A percentile compares a stretch with the other conserved stretches of the same genome.
Evolutionary conservation across 1,140 invertebrate genomes (phyloP).

Genomic region (Drosophila seguyi): DNA sequence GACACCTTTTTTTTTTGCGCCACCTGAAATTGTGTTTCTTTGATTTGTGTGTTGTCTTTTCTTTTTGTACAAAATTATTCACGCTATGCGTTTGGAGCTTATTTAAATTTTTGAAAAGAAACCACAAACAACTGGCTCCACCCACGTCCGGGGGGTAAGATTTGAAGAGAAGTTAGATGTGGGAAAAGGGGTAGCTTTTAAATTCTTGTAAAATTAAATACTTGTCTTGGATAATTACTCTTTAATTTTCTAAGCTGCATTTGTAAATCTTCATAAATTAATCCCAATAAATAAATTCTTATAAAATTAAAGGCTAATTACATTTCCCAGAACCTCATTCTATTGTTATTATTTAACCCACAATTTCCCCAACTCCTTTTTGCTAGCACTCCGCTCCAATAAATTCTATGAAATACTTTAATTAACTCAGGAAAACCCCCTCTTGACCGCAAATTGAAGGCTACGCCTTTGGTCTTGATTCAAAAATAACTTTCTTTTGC

Average conservation of each 20-base stretch:
- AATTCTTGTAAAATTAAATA: no score
- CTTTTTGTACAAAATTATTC: slow-evolving; percentile 53
- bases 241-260: not conserved
- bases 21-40: slow-evolving; percentile 30
- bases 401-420: not conserved
- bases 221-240: not conserved
- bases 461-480: slow-evolving; percentile 29
- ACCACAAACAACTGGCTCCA: slow-evolving; percentile 48
- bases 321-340: not conserved
- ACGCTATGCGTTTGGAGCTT: slow-evolving; percentile 38
- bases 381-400: not conserved
- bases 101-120: slow-evolving; percentile 43
- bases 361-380: not conserved
- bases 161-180: not conserved
- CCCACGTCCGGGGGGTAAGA: slow-evolving; percentile 5
- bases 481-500: slow-evolving; percentile 65
- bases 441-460: slow-evolving; percentile 8
- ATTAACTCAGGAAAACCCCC: not conserved
- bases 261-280: not conserved
- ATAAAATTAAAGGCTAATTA: no score
- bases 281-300: no score
- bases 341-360: not conserved
- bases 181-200: not conserved
- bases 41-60: slow-evolving; percentile 34
- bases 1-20: slow-evolving; percentile 26